Evolutionary conservation across 2,797 vertebrate genomes (phyloP), one percentile per base, ranked within the genome.

Genomic region (Channallabes apus): DNA sequence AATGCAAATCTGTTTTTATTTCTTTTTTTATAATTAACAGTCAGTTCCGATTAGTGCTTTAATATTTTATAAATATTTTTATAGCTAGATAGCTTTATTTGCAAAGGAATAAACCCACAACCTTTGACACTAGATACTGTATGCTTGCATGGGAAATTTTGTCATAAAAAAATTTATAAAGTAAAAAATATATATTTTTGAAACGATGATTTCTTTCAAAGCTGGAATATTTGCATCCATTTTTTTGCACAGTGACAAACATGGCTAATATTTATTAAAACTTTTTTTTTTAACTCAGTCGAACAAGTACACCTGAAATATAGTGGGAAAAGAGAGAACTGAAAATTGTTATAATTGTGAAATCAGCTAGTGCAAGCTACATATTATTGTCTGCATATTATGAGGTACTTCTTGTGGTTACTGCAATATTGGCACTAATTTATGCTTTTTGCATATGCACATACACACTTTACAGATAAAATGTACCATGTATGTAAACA

Each of bases 361-460:
- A 20, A 2, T 61, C 17, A 3, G 20, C 29, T 59, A 24, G 12
- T 0, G 54, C 75, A 59, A 59, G 56, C 56, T n/a, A 15, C 58
- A 41, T 7, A 29, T 76, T 7, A 14, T 41, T 8, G n/a, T 72
- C 69, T 27, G 1, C 6, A 27, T 27, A 24, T 46, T 64, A 51
- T 12, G 78, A 80, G 78, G 61, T 80, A 65, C 61, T 51, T 65
- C 61, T 64, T 65, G 78, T 59, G 58, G 20, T 61, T 61, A 78
- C 14, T 35, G 38, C 51, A 46, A 32, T 20, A 78, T n/a, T 24
- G 76, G 61, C 32, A 78, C 5, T 35, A 61, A 38, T 24, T 61
- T 11, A 7, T 35, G 11, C 6, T 77, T 18, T 77, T 59, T 77
- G 29, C 54, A 58, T 17, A 41, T 4, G 6, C 14, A 3, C 35